phyloP scores from a whole-genome alignment of 2,888 invertebrate genomes.

The Melitaea athalia region DNA sequence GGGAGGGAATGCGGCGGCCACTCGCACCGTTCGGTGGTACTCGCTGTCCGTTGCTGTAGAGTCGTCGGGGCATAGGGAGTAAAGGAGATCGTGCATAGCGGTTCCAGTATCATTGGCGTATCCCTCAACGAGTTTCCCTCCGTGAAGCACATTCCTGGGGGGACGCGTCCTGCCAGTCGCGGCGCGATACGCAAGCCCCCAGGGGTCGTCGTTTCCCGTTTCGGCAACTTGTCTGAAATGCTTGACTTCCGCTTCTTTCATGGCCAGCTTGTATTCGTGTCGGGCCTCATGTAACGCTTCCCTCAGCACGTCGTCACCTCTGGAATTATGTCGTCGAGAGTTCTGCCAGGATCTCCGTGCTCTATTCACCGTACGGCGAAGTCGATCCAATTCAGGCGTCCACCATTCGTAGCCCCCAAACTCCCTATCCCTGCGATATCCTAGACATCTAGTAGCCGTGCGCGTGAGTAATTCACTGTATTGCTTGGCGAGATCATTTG shows the following conservation, averaged over 20 bases:
- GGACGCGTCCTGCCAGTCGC: slow-evolving; percentile 23
- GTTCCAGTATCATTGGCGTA: background rate
- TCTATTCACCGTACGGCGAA: background rate
- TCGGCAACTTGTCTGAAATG: slow-evolving; percentile 23
- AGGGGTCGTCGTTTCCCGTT: slow-evolving; percentile 35
- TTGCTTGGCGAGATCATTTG: background rate
- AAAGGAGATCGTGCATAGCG: background rate
- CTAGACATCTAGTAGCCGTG: background rate
- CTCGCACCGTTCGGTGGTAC: slow-evolving; percentile 36
- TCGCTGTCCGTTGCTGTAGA: slow-evolving; percentile 13
- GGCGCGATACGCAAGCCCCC: slow-evolving; percentile 32
- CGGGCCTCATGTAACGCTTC: background rate
- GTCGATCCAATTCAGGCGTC: background rate
- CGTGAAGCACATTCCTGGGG: background rate
- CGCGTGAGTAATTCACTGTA: background rate
- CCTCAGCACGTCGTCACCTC: background rate
- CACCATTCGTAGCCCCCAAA: background rate
- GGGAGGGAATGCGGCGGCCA: slow-evolving; percentile 28
- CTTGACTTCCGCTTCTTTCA: slow-evolving; percentile 25
- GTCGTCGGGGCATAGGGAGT: slow-evolving; percentile 42
- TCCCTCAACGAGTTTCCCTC: too few species aligned
- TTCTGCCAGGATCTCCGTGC: background rate
- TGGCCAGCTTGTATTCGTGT: slow-evolving; percentile 25
- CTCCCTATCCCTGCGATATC: background rate
- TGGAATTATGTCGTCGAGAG: background rate